A percentile compares a stretch with the other conserved stretches of the same genome.
phyloP scores from a whole-genome alignment of 1,140 invertebrate species.

The Drosophila tristis region DNA sequence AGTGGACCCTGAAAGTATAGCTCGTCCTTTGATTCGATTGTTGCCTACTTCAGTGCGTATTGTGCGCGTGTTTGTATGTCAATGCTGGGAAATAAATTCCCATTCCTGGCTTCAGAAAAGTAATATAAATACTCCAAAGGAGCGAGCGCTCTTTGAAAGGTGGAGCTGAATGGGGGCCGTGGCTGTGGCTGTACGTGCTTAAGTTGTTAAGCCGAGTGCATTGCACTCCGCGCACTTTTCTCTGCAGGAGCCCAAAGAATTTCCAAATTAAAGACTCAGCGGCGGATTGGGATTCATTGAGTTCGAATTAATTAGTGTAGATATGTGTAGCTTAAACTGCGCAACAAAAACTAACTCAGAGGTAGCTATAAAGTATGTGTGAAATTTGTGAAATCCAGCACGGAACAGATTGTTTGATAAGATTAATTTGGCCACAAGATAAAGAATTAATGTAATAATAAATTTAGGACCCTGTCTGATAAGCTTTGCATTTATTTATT shows the following conservation, averaged over 20 bases:
- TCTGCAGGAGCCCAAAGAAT: constrained; percentile 41
- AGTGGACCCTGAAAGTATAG: neutral
- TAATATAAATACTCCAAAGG: constrained; percentile 27
- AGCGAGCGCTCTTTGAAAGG: constrained; percentile 26
- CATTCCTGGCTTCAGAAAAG: constrained; percentile 20
- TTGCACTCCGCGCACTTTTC: constrained; percentile 67
- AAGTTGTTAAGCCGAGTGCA: constrained; percentile 67
- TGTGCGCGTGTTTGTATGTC: constrained; percentile 72
- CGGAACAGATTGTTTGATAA: too few relatives aligned
- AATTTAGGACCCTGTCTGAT: too few relatives aligned
- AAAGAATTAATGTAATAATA: too few relatives aligned
- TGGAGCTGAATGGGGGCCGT: constrained; percentile 4
- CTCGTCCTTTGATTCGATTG: constrained; percentile 35
- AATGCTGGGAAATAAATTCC: constrained; percentile 71
- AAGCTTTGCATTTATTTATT: too few relatives aligned
- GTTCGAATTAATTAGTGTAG: constrained; percentile 50
- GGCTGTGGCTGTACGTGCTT: constrained; percentile 61
- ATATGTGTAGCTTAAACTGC: constrained; percentile 11
- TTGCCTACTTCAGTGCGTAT: constrained; percentile 63
- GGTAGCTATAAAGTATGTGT: too few relatives aligned
- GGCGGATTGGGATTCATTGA: constrained; percentile 39
- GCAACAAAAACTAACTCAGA: neutral
- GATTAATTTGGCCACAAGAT: too few relatives aligned
- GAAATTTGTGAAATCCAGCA: too few relatives aligned
- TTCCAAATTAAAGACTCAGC: constrained; percentile 64